These are phyloP conservation scores for Diabrotica undecimpunctata DNA, from an alignment of 1,140 invertebrate genomes.

Conservation along the genomic window DNA sequence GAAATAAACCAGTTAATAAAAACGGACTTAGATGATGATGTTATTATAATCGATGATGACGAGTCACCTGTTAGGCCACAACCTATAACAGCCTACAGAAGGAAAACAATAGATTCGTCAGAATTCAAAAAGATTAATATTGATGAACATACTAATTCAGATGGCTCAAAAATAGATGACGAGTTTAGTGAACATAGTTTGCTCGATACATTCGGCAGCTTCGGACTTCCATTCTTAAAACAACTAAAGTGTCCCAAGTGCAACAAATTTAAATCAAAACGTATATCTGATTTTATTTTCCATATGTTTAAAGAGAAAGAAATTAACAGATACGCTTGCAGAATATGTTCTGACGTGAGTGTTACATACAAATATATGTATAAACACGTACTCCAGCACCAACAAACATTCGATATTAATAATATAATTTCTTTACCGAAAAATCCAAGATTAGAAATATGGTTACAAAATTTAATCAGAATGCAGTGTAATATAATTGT, in stretches of 20 bases:
- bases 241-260: constrained; percentile 55
- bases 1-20: background rate
- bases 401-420: constrained; percentile 11
- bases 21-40: background rate
- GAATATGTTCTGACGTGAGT: constrained; percentile 20
- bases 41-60: constrained; percentile 26
- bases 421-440: constrained; percentile 19
- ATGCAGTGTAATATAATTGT: constrained; percentile 25
- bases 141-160: background rate
- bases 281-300: constrained; percentile 52
- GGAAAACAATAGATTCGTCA: background rate
- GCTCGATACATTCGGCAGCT: constrained; percentile 34
- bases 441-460: constrained; percentile 28
- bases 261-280: constrained; percentile 50
- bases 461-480: constrained; percentile 32
- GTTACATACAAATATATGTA: constrained; percentile 31
- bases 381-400: constrained; percentile 25
- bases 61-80: background rate
- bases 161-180: background rate
- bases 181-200: constrained; percentile 22
- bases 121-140: background rate
- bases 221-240: constrained; percentile 47
- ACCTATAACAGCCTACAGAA: background rate
- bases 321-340: constrained; percentile 29
- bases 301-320: constrained; percentile 54